Conservation (phyloP, 2,797 vertebrate genomes). For the Myotis findleyi region DNA sequence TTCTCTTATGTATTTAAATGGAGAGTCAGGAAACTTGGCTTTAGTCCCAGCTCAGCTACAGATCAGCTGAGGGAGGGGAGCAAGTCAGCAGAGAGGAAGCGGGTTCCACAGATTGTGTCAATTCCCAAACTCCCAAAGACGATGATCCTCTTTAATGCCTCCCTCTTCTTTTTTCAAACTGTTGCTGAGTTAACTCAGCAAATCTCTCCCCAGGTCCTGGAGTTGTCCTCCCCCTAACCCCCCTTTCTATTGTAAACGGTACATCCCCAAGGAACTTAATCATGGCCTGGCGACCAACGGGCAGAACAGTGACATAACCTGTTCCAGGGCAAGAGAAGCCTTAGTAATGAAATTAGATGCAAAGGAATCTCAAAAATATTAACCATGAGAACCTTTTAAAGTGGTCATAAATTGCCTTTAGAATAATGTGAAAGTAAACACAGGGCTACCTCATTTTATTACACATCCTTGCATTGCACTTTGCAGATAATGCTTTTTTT, state of each 20-base stretch:
- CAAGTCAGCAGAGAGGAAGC: background rate
- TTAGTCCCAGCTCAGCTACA: background rate
- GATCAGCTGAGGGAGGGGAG: background rate
- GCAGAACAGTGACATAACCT: background rate
- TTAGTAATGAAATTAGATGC: background rate
- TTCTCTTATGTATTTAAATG: background rate
- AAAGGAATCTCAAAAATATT: background rate
- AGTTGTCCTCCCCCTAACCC: background rate
- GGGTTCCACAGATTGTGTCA: background rate
- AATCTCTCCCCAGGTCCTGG: background rate
- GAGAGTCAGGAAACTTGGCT: slow-evolving; percentile 45
- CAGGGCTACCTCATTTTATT: background rate
- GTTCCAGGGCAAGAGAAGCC: background rate
- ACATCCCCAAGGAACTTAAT: background rate
- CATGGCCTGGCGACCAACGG: background rate
- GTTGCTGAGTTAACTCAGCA: background rate
- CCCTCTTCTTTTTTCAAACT: background rate
- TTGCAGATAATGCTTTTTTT: background rate
- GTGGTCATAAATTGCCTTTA: background rate
- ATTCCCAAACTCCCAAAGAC: background rate
- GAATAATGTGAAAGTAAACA: background rate
- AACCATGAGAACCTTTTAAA: background rate
- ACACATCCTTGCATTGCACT: too few species aligned
- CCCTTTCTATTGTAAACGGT: background rate
- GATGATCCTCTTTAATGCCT: background rate